Base-by-base conservation (phyloP, 2,888 invertebrate species). In the Lymantria monacha region DNA sequence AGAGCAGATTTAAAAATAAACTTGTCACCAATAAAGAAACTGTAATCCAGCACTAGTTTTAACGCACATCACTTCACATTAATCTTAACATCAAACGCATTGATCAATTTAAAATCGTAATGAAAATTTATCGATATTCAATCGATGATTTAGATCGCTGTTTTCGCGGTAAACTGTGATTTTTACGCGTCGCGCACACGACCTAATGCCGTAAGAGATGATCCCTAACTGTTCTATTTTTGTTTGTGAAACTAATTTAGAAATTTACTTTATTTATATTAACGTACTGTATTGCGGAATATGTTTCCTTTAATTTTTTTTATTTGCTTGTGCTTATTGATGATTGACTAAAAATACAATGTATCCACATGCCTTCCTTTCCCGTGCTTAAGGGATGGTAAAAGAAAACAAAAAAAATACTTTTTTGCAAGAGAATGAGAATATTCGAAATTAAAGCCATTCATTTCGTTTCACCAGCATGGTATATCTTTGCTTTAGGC, bases 221-320 rank as follows among this genome's bases (percentile, higher is more conserved):
- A 72, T 73, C 76, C 72, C 79, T 77, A 72, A 87, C 88, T 89
- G 81, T 74, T 85, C 87, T 88, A 88, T 87, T 87, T 87, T 76
- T 71, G 76, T 72, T 66, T 57, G 62, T 70, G 63, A 66, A 64
- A 70, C 63, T 76, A 82, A 80, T 72, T 69, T 77, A 81, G 80
- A 81, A 68, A 55, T 57, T 61, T 61, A 56, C 42, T 38, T 51
- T 15, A 50, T 38, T 51, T 15, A 50, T 37, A 1, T 40, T n/a
- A 53, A 13, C 13, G 37, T 42, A 14, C 11, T 13, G 5, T 22
- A 22, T 22, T 22, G 22, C 22, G 22, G 22, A 22, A 22, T 22
- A 5, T 22, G 22, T 22, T n/a, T n/a, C 22, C 22, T 22, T 22
- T 22, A 22, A 22, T 22, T 22, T 22, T 22, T 22, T 22, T n/a